Evolutionary conservation across 2,888 invertebrate species (phyloP), one percentile per base, ranked within the genome.

Genomic region (Apodemia hepburni): DNA sequence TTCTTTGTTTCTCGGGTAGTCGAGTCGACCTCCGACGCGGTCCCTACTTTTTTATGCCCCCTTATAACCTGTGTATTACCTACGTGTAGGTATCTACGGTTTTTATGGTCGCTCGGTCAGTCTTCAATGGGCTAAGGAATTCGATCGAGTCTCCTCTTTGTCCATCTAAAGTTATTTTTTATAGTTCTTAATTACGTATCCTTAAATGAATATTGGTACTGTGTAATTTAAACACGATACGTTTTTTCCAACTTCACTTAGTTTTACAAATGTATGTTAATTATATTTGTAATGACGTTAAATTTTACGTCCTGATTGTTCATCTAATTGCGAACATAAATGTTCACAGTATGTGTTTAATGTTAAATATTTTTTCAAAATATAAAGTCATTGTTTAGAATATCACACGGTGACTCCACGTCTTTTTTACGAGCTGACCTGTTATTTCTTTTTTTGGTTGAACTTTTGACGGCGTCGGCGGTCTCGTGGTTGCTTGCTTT

Each of bases 1-100:
- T 79, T 85, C 89, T 90, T 91, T 91, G 91, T 90, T 91, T 90
- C 90, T 91, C 88, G 88, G 87, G 88, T 87, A 89, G 90, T 87
- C 89, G 81, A 80, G 75, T 85, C 90, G 91, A 90, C 90, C 90
- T 90, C 90, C 90, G 88, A 82, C 85, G 90, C 87, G 87, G 87
- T 84, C 87, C 85, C 85, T 82, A 81, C 83, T 87, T 91, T 90
- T 91, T 90, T 90, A 87, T 89, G 84, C 84, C 84, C 84, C 85
- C 87, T 87, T 90, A 87, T 90, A 90, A 88, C 90, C 87, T 84
- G 90, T 87, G 88, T 88, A 87, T 87, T 90, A 87, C 87, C 87
- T 87, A 90, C 91, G 91, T 89, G 90, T 91, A 90, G 89, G 84
- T 90, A 90, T 90, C 89, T 86, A 88, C 84, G 82, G 82, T 88